phyloP scores from a whole-genome alignment of 2,888 invertebrate species.

The Agonum fuliginosum region DNA sequence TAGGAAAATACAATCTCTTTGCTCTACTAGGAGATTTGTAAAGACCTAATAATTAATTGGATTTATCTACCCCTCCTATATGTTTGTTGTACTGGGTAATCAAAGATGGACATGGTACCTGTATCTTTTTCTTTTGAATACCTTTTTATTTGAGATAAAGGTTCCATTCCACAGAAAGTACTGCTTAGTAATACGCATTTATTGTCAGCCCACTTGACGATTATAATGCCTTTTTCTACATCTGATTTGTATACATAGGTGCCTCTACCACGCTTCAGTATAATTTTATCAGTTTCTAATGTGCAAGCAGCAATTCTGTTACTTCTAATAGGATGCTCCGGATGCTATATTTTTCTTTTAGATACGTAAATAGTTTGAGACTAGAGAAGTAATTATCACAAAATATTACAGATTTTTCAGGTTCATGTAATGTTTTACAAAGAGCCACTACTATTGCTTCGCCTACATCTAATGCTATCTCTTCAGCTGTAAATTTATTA shows the following conservation, averaged over 20 bases:
- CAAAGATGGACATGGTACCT: conserved; percentile 51
- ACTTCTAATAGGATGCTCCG: conserved; percentile 46
- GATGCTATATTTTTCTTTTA: conserved; percentile 45
- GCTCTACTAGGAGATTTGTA: conserved; percentile 19
- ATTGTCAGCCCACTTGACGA: conserved; percentile 63
- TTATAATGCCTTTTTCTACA: conserved; percentile 53
- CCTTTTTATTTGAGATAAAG: conserved; percentile 49
- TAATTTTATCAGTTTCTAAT: conserved; percentile 51
- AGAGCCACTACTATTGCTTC: conserved; percentile 38
- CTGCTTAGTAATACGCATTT: conserved; percentile 63
- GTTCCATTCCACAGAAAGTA: conserved; percentile 56
- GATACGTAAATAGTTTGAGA: conserved; percentile 55
- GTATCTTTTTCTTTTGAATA: conserved; percentile 50
- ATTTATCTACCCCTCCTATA: conserved; percentile 14
- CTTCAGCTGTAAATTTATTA: too few species aligned
- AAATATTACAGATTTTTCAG: conserved; percentile 60
- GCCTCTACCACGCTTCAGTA: conserved; percentile 59
- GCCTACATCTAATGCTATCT: conserved; percentile 32
- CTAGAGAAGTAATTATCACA: conserved; percentile 64
- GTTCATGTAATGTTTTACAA: conserved; percentile 54
- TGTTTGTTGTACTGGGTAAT: conserved; percentile 61
- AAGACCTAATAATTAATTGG: background rate
- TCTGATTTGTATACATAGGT: conserved; percentile 58
- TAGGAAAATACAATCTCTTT: conserved; percentile 6
- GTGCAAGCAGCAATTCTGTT: conserved; percentile 53